These are phyloP conservation scores for Sycophaga agraensis DNA, from an alignment of 1,140 invertebrate genomes.

Conservation along the genomic window DNA sequence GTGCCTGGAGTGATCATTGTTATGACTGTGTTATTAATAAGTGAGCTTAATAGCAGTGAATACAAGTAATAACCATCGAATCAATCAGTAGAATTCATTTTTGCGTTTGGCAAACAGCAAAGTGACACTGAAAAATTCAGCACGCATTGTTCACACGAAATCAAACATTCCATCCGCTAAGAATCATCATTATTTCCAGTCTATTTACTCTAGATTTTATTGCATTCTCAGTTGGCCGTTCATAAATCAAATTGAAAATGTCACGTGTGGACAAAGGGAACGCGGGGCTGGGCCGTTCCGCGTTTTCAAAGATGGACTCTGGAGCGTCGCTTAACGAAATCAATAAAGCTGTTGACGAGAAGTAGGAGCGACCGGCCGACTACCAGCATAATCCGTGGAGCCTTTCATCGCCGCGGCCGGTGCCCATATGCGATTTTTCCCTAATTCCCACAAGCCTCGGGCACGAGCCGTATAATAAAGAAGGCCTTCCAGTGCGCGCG, in stretches of 20 bases:
- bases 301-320: too few relatives aligned
- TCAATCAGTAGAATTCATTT: too few relatives aligned
- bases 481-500: too few relatives aligned
- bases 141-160: too few relatives aligned
- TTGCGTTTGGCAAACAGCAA: too few relatives aligned
- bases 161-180: too few relatives aligned
- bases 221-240: background rate
- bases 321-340: slow-evolving; percentile 8
- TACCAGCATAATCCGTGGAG: slow-evolving; percentile 37
- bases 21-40: too few relatives aligned
- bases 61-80: too few relatives aligned
- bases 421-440: slow-evolving; percentile 47
- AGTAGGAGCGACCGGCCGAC: background rate
- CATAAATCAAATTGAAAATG: slow-evolving; percentile 18
- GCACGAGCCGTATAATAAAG: background rate
- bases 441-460: slow-evolving; percentile 39
- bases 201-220: background rate
- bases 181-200: background rate
- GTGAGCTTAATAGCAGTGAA: too few relatives aligned
- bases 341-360: slow-evolving; percentile 23
- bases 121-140: too few relatives aligned
- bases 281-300: background rate
- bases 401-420: slow-evolving; percentile 15
- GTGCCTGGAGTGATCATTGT: too few relatives aligned
- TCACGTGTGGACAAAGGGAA: too few relatives aligned